These are phyloP conservation scores for Callospermophilus lateralis DNA, from an alignment of 2,113 vertebrate genomes.

Conservation along the genomic window DNA sequence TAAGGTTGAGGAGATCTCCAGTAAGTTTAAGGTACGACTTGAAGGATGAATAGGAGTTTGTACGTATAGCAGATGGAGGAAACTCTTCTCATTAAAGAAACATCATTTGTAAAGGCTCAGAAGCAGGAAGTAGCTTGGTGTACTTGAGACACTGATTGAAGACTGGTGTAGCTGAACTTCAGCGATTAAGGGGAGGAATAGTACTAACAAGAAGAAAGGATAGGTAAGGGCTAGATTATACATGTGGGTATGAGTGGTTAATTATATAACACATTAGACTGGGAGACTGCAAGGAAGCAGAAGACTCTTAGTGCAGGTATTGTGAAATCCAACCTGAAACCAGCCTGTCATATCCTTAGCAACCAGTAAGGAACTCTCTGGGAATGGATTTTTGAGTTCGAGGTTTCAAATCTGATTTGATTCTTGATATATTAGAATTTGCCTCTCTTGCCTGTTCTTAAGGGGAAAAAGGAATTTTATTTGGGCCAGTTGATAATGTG, in stretches of 20 bases:
- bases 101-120: not conserved
- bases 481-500: not conserved
- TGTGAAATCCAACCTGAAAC: not conserved
- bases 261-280: not conserved
- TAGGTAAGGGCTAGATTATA: not conserved
- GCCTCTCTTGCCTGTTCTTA: not conserved
- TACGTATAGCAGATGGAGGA: not conserved
- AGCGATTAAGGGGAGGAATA: not conserved
- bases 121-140: not conserved
- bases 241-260: not conserved
- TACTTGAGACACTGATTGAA: constrained; percentile 2
- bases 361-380: not conserved
- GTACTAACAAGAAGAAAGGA: not conserved
- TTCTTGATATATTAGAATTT: constrained; percentile 49
- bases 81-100: not conserved
- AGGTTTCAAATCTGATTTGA: constrained; percentile 48
- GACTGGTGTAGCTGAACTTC: not conserved
- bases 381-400: constrained; percentile 43
- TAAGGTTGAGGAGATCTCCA: constrained; percentile 4
- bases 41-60: constrained; percentile 18
- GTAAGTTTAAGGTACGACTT: not conserved
- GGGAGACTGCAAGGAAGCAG: not conserved
- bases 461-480: constrained; percentile 34
- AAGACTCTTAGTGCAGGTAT: not conserved
- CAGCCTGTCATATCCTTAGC: not conserved